phyloP scores from a whole-genome alignment of 2,888 invertebrate genomes.

The Phymatocera aterrima region DNA sequence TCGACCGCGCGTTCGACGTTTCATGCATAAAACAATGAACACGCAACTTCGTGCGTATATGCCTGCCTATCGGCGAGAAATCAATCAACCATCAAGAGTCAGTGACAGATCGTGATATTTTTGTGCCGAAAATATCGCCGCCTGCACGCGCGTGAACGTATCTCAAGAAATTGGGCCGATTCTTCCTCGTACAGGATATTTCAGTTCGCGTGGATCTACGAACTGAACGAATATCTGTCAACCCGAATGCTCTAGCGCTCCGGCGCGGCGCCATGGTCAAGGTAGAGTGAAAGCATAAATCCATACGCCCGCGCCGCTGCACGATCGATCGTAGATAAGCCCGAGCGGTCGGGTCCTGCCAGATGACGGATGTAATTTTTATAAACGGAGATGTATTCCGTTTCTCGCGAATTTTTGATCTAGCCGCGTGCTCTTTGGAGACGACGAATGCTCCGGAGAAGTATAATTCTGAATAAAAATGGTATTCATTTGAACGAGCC shows the following conservation, averaged over 20 bases:
- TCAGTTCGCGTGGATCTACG: neutral
- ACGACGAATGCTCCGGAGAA: neutral
- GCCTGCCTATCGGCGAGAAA: neutral
- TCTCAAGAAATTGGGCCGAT: neutral
- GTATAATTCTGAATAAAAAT: neutral
- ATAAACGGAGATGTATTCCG: neutral
- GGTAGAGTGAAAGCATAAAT: constrained; percentile 24
- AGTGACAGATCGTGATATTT: constrained; percentile 3
- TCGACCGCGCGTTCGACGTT: neutral
- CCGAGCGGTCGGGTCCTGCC: neutral
- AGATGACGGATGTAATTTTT: neutral
- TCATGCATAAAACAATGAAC: neutral
- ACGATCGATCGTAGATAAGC: neutral
- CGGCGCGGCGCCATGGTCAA: neutral
- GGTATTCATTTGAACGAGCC: constrained; percentile 18
- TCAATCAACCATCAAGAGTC: neutral
- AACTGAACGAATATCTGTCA: constrained; percentile 2
- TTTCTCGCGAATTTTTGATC: neutral
- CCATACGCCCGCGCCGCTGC: neutral
- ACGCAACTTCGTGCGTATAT: neutral
- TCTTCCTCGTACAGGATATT: neutral
- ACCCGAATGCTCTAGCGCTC: neutral
- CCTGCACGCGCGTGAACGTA: neutral
- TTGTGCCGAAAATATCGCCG: constrained; percentile 2
- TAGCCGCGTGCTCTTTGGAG: neutral